Conservation (phyloP, 2,797 vertebrate genomes). For the Heteromormyrus szaboi region DNA sequence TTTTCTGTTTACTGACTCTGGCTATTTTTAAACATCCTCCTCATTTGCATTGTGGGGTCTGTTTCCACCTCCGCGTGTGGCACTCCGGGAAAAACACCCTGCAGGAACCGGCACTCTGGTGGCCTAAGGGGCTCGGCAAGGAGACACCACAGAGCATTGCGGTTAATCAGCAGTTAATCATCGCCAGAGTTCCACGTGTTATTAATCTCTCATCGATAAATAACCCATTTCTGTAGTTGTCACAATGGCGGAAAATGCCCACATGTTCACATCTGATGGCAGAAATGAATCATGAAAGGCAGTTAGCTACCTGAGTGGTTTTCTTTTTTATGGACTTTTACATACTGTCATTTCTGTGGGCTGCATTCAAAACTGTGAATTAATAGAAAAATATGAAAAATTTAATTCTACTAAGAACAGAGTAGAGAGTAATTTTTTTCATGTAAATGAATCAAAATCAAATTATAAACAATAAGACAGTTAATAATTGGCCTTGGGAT, state of each 20-base stretch:
- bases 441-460: neutral
- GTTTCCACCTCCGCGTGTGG: conserved; percentile 13
- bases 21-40: conserved; percentile 28
- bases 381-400: neutral
- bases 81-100: neutral
- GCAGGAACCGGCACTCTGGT: neutral
- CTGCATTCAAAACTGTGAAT: neutral
- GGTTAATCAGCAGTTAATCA: neutral
- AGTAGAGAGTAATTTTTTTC: neutral
- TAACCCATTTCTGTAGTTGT: neutral
- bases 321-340: neutral
- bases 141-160: neutral
- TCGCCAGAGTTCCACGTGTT: neutral
- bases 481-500: neutral
- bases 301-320: neutral
- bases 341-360: neutral
- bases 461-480: neutral
- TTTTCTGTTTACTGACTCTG: conserved; percentile 22
- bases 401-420: neutral
- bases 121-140: neutral
- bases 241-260: neutral
- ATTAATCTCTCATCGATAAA: neutral
- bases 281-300: neutral
- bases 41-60: conserved; percentile 29
- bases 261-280: neutral